phyloP scores from a whole-genome alignment of 1,140 invertebrate genomes.

The Drosophila leontia region DNA sequence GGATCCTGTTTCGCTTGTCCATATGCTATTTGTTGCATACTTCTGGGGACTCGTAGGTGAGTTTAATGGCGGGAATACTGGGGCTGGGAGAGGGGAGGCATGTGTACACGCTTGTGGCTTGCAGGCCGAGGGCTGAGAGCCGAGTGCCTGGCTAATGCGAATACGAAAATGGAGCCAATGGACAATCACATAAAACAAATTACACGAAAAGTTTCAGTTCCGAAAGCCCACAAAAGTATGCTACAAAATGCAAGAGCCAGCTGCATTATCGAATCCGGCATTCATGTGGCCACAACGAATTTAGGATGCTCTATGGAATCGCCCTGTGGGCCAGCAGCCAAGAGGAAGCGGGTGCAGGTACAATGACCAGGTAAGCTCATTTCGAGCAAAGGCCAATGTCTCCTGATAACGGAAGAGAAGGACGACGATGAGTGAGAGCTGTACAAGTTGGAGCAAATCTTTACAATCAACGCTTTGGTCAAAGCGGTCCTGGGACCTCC shows the following conservation, averaged over 20 bases:
- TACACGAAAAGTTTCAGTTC: constrained; percentile 71
- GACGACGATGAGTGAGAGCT: constrained; percentile 23
- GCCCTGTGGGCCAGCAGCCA: not conserved
- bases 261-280: constrained; percentile 29
- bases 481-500: constrained; percentile 3
- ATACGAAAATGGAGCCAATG: constrained; percentile 78
- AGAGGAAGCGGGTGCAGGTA: constrained; percentile 4
- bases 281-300: constrained; percentile 10
- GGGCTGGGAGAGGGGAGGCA: not conserved
- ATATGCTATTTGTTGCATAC: constrained; percentile 76
- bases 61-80: constrained; percentile 1
- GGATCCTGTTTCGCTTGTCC: constrained; percentile 45
- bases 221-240: constrained; percentile 74
- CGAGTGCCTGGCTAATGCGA: constrained; percentile 71
- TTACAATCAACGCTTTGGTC: constrained; percentile 69
- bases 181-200: constrained; percentile 82
- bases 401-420: not conserved
- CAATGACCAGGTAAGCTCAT: constrained; percentile 71
- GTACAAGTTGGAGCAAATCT: constrained; percentile 45
- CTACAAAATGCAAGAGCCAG: constrained; percentile 72
- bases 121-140: constrained; percentile 48
- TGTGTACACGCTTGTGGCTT: constrained; percentile 64
- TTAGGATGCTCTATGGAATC: not conserved
- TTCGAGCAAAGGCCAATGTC: constrained; percentile 34
- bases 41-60: constrained; percentile 23